Percentiles rank a stretch among this genome's conserved stretches.
phyloP scores from a whole-genome alignment of 2,113 vertebrate species.

The Coturnix japonica region DNA sequence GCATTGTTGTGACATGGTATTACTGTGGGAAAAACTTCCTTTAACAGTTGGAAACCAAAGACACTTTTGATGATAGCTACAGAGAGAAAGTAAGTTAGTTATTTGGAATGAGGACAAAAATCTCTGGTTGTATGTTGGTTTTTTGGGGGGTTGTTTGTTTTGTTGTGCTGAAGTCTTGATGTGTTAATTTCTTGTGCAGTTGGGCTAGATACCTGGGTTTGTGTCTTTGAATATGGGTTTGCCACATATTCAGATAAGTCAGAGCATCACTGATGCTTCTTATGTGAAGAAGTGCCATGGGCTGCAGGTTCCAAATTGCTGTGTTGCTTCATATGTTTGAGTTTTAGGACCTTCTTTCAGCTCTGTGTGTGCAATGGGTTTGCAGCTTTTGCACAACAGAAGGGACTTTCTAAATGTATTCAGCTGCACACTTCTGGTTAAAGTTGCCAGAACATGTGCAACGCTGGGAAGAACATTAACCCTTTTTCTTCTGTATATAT shows the following conservation, averaged over 20 bases:
- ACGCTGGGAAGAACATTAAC: background rate
- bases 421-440: background rate
- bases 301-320: background rate
- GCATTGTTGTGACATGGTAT: background rate
- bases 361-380: background rate
- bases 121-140: background rate
- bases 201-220: background rate
- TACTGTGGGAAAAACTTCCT: background rate
- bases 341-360: background rate
- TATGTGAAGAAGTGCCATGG: background rate
- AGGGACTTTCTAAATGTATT: background rate
- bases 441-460: background rate
- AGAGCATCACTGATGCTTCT: background rate
- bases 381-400: background rate
- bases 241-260: rapidly evolving
- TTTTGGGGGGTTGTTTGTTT: no score
- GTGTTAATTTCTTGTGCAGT: background rate
- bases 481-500: background rate
- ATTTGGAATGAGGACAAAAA: background rate
- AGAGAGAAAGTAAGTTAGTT: background rate
- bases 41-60: background rate
- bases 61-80: background rate
- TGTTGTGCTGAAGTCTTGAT: background rate
- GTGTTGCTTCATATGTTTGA: background rate
- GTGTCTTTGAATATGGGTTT: background rate